phyloP scores from a whole-genome alignment of 1,140 invertebrate genomes.

The Paramacrobiotus metropolitanus region DNA sequence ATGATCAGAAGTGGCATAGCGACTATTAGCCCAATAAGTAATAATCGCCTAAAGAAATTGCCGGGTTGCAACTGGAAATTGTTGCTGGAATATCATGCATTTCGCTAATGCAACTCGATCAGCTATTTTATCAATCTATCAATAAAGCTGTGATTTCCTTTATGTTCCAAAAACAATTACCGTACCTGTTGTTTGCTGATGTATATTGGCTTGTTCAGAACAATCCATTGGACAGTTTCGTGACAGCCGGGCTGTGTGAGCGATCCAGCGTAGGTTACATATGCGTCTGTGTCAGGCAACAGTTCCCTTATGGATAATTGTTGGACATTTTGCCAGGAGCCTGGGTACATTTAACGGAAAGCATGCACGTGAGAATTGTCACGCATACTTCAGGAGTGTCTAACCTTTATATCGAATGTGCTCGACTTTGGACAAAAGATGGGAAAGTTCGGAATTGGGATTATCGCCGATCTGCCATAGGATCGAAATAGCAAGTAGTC shows the following conservation, averaged over 20 bases:
- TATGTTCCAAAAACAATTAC: neutral
- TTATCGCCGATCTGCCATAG: neutral
- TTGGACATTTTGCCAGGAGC: neutral
- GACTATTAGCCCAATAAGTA: no score
- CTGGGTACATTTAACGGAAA: neutral
- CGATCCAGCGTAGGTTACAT: constrained; percentile 10
- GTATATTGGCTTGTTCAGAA: constrained; percentile 11
- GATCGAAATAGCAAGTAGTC: neutral
- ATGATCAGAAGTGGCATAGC: no score
- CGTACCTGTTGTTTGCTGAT: constrained; percentile 8
- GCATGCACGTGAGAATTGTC: neutral
- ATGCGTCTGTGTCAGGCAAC: constrained; percentile 8
- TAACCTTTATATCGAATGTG: neutral
- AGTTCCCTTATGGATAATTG: constrained; percentile 1
- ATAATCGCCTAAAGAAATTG: no score
- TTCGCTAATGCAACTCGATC: no score
- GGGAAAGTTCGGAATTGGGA: neutral
- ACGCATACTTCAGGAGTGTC: neutral
- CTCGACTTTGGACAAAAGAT: neutral
- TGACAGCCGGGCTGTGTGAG: constrained; percentile 9
- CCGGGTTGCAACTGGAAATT: no score
- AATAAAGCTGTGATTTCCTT: neutral
- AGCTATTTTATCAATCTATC: no score
- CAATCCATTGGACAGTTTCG: constrained; percentile 11
- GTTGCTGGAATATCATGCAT: no score